phyloP scores from a whole-genome alignment of 2,888 invertebrate genomes.

The Volucella zonaria region DNA sequence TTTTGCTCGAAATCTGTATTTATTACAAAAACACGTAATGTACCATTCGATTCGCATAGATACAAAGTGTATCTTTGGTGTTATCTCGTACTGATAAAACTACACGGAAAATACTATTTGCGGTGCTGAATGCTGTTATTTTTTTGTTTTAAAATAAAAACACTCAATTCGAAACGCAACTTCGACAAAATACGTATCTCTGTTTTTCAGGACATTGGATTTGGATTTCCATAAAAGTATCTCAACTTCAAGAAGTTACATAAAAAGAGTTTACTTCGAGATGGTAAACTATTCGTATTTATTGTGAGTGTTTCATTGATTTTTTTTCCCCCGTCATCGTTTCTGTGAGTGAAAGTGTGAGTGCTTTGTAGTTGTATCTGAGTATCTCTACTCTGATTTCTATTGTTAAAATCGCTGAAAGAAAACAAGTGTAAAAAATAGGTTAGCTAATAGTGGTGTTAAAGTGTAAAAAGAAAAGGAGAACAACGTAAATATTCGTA shows the following conservation, averaged over 20 bases:
- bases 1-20: background rate
- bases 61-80: constrained; percentile 43
- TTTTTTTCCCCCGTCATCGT: constrained; percentile 11
- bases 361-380: constrained; percentile 18
- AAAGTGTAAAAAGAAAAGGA: background rate
- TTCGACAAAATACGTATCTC: constrained; percentile 7
- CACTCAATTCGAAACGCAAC: constrained; percentile 2
- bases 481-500: background rate
- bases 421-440: background rate
- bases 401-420: constrained; percentile 26
- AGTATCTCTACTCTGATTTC: constrained; percentile 51
- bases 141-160: background rate
- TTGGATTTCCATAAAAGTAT: constrained; percentile 39
- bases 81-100: constrained; percentile 45
- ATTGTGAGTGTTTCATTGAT: constrained; percentile 49
- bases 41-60: constrained; percentile 31
- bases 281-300: constrained; percentile 36
- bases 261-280: constrained; percentile 48
- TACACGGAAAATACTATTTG: constrained; percentile 44
- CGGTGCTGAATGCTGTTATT: constrained; percentile 15
- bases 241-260: constrained; percentile 37
- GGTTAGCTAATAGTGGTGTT: background rate
- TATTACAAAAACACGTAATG: background rate
- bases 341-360: constrained; percentile 13
- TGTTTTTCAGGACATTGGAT: constrained; percentile 41